Evolutionary conservation across 2,888 invertebrate genomes (phyloP).

Genomic region (Sisyra nigra): DNA sequence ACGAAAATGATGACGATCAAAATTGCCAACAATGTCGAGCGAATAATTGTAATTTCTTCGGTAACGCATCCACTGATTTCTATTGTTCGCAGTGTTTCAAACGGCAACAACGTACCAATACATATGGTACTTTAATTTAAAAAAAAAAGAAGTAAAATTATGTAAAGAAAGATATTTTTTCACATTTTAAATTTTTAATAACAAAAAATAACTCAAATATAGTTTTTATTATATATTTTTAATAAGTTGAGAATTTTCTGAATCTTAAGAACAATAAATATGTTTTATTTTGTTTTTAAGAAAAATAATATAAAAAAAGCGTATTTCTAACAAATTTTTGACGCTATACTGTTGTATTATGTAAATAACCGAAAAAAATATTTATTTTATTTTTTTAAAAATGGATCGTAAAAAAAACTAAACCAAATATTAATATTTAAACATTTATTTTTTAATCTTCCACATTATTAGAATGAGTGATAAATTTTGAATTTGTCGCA

Average conservation of each 20-base stretch:
- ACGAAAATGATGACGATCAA: no score
- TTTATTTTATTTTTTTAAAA: no score
- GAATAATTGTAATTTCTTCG: constrained; percentile 6
- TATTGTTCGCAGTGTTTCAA: constrained; percentile 7
- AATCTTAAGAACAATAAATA: background rate
- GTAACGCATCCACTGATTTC: constrained; percentile 4
- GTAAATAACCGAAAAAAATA: no score
- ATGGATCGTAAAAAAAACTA: background rate
- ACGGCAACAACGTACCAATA: background rate
- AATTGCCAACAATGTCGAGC: constrained; percentile 3
- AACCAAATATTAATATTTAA: constrained; percentile 3
- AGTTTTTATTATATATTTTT: background rate
- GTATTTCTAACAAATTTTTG: no score
- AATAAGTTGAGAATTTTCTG: background rate
- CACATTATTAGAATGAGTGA: no score
- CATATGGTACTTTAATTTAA: constrained; percentile 6
- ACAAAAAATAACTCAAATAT: background rate
- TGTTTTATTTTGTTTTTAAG: background rate
- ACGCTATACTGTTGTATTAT: no score
- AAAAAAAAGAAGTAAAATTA: no score
- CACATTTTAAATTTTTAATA: background rate
- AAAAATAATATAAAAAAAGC: no score
- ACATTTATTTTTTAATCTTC: no score
- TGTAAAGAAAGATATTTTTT: background rate
- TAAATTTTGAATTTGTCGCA: no score